Evolutionary conservation across 2,113 vertebrate genomes (phyloP).

Genomic region (Mastomys coucha): DNA sequence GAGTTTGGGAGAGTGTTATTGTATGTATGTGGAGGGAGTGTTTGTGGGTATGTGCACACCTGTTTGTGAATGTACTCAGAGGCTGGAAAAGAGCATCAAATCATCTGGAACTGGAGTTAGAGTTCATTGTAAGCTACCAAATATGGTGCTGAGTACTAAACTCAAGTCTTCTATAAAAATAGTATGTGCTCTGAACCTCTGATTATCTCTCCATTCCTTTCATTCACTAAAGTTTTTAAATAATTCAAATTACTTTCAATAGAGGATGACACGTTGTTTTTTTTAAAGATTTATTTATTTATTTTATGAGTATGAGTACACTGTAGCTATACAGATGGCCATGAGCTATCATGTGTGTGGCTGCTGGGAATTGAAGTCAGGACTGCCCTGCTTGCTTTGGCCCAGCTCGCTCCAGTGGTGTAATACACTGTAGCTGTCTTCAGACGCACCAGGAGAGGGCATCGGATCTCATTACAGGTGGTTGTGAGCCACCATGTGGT

Average conservation of each 20-base stretch:
- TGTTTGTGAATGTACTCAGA: not conserved
- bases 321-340: too few species aligned
- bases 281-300: too few species aligned
- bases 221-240: conserved; percentile 47
- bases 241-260: conserved; percentile 8
- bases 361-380: too few species aligned
- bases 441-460: too few species aligned
- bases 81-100: not conserved
- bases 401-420: too few species aligned
- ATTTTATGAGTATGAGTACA: too few species aligned
- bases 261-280: too few species aligned
- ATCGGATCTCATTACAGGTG: too few species aligned
- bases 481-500: too few species aligned
- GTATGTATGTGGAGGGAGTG: not conserved
- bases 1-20: not conserved
- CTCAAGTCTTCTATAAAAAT: not conserved
- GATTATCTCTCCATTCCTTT: not conserved
- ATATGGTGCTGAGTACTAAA: not conserved
- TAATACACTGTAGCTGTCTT: too few species aligned
- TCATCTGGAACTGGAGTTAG: not conserved
- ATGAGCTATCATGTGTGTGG: too few species aligned
- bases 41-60: not conserved
- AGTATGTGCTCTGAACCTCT: not conserved
- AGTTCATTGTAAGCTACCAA: not conserved
- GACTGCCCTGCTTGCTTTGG: too few species aligned